Evolutionary conservation across 2,888 invertebrate species (phyloP), one percentile per base, ranked within the genome.

Genomic region (Hydropsyche betteni): DNA sequence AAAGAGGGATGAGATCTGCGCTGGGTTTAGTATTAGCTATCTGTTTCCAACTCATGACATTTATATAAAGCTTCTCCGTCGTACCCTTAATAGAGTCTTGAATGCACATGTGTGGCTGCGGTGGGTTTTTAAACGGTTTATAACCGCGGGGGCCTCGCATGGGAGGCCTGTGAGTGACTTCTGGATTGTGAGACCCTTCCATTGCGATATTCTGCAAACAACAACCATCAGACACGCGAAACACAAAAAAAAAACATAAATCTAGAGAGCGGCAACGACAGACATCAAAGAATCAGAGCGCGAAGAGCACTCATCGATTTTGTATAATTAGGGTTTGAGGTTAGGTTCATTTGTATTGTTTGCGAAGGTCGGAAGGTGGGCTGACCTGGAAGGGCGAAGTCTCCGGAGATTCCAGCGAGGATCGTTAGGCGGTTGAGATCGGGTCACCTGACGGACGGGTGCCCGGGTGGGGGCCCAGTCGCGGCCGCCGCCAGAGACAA

Each of bases 21-120:
- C 90, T 89, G 81, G 89, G 89, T 79, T 89, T 88, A 14, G 91
- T 91, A 83, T 91, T 90, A 0, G 90, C 90, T 80, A 92, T 91
- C 82, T 91, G 90, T 80, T 91, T 91, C 92, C 93, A 92, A 81
- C 92, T 92, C 69, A 92, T 83, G 55, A 92, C 92, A 83, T 92
- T 92, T 79, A 92, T 90, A 80, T 86, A 90, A 53, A 90, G 82
- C 81, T 90, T 89, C 77, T 89, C 88, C 0, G 87, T 84, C 24
- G 89, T 87, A 80, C 89, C 89, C 80, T 88, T 89, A 82, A 92
- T 88, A 6, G 88, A 88, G 79, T 90, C 90, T 80, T 89, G 89
- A 81, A 92, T 89, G 83, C 93, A 92, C 92, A 92, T 92, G 84
- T 92, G 92, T 10, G 92, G 92, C 80, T 92, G 92, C 1, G 92